These are phyloP conservation scores for Montipora capitata DNA, from an alignment of 92 coral and sea anemone genomes.

Conservation along the genomic window DNA sequence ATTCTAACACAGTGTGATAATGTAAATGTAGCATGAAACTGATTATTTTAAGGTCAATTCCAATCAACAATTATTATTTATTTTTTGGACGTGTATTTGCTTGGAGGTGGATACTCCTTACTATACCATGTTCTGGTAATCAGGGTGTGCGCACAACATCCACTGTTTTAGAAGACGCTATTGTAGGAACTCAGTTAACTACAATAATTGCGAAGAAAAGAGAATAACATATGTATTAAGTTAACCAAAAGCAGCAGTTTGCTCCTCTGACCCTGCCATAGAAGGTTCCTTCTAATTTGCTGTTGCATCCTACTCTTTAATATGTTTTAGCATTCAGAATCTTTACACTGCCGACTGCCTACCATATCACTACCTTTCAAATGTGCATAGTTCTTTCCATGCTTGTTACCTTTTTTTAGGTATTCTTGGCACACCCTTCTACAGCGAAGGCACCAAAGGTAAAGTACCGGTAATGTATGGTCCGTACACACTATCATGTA, in stretches of 20 bases:
- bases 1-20: constrained; percentile 1
- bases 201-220: constrained; percentile 1
- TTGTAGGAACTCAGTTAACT: not conserved
- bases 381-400: constrained; percentile 19
- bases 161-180: constrained; percentile 22
- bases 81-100: constrained; percentile 3
- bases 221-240: constrained; percentile 15
- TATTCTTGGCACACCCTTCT: constrained; percentile 19
- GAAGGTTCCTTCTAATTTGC: constrained; percentile 23
- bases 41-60: constrained; percentile 2
- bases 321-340: not conserved
- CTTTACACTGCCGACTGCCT: not conserved
- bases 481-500: constrained; percentile 12
- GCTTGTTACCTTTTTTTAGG: constrained; percentile 9
- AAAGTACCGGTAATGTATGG: constrained; percentile 1
- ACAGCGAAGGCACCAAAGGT: constrained; percentile 28
- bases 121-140: constrained; percentile 25
- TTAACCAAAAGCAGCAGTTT: constrained; percentile 8
- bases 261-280: constrained; percentile 24
- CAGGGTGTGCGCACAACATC: constrained; percentile 6
- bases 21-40: constrained; percentile 7
- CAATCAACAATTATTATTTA: constrained; percentile 1
- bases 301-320: constrained; percentile 33
- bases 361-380: constrained; percentile 12
- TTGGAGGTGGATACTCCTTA: constrained; percentile 11